Base-by-base conservation (phyloP, 1,140 invertebrate species). In the Vanessa atalanta region DNA sequence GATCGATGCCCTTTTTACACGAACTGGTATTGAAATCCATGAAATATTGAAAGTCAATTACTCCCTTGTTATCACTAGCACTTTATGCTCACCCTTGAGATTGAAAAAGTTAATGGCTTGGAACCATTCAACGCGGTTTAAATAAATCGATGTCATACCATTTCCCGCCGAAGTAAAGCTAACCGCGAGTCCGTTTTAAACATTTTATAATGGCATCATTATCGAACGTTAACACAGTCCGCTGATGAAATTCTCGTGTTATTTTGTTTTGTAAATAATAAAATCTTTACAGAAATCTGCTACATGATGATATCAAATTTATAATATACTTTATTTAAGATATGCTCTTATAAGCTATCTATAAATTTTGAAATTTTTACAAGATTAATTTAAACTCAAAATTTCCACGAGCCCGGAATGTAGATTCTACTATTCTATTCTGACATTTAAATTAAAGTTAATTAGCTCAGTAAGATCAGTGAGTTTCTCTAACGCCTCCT, bases 81-180 rank as follows among this genome's bases (percentile, higher is more conserved):
- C 80, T 87, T 86, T 83, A 85, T 81, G 81, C 82, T 81, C 81
- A 85, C 82, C 82, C 84, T 82, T 82, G 81, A 75, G 83, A 88
- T 88, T 88, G 86, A 87, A 88, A 90, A 88, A 89, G 82, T 79
- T 85, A 90, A 88, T 90, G 88, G 88, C 69, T 84, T 78, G 88
- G 87, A 90, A 90, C 87, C 85, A 87, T 80, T 78, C 81, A 81
- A 80, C 37, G 86, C 81, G 84, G 86, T 90, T 90, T 83, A 87
- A 88, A 90, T 88, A 87, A 88, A 90, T 88, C 86, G 87, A 77
- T 79, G 87, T 87, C 86, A 85, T 88, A 86, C 82, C 82, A 85
- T 88, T 89, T 88, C 83, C 87, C 84, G 70, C 81, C 77, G 80
- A 84, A 88, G 80, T 83, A 84, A 85, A 77, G 65, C 55, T 73